These are phyloP conservation scores for Sitophilus oryzae DNA, from an alignment of 1,140 invertebrate species.

Conservation along the genomic window DNA sequence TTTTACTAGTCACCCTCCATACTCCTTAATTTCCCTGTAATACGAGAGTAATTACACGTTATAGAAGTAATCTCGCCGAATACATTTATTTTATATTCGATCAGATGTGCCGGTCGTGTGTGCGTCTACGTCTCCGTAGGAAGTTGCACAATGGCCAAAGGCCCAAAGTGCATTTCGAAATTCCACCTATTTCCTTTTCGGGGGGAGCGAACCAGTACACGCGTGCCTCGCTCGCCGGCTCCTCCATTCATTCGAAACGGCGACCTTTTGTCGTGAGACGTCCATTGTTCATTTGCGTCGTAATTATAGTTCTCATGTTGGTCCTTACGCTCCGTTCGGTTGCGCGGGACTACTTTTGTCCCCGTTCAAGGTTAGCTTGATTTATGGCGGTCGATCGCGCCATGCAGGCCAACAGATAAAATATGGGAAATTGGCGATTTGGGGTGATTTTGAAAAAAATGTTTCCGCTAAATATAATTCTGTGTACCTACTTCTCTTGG, in stretches of 20 bases:
- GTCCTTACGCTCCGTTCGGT: conserved; percentile 5
- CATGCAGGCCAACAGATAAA: not conserved
- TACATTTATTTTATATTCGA: too few species aligned
- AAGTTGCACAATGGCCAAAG: conserved; percentile 15
- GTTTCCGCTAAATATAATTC: too few species aligned
- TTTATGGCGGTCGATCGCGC: conserved; percentile 2
- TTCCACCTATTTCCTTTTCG: conserved; percentile 24
- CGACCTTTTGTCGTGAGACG: conserved; percentile 17
- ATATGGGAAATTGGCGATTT: too few species aligned
- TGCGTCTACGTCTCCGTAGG: conserved; percentile 16
- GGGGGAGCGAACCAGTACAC: conserved; percentile 1
- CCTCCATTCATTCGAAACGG: conserved; percentile 20
- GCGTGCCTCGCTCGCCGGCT: conserved; percentile 13
- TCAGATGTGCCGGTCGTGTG: not conserved
- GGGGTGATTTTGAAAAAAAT: too few species aligned
- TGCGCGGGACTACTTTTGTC: conserved; percentile 6
- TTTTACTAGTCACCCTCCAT: too few species aligned
- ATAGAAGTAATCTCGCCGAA: too few species aligned
- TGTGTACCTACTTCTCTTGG: too few species aligned
- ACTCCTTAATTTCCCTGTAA: too few species aligned
- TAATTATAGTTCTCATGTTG: conserved; percentile 26
- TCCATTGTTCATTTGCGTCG: conserved; percentile 23
- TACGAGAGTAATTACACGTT: too few species aligned
- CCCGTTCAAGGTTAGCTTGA: conserved; percentile 1
- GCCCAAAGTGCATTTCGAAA: conserved; percentile 25